Conservation (phyloP, 2,888 invertebrate genomes). For the Aleiodes leptofemur region DNA sequence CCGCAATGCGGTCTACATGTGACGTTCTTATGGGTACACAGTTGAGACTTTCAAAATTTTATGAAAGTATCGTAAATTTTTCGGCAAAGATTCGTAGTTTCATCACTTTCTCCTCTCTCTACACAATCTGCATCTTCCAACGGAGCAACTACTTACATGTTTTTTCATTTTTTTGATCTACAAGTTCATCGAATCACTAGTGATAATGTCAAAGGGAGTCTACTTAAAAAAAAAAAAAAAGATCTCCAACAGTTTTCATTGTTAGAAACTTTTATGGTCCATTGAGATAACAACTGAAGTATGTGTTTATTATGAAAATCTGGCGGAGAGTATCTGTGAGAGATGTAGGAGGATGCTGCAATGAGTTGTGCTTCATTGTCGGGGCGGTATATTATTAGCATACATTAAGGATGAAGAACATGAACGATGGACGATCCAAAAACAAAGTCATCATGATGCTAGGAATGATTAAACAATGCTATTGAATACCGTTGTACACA, state of each 20-base stretch:
- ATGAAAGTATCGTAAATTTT: neutral
- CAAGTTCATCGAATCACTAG: too few relatives aligned
- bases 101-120: neutral
- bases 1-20: constrained; percentile 55
- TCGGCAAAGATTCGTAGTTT: constrained; percentile 1
- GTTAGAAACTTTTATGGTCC: constrained; percentile 39
- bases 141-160: too few relatives aligned
- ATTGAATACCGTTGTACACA: constrained; percentile 25
- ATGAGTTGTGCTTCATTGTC: constrained; percentile 74
- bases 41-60: neutral
- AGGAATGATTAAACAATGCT: constrained; percentile 27
- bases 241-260: constrained; percentile 47
- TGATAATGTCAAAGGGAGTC: too few relatives aligned
- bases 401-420: constrained; percentile 65
- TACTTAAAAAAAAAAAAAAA: neutral
- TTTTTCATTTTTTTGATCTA: too few relatives aligned
- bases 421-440: constrained; percentile 30
- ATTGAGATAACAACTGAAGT: constrained; percentile 35
- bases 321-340: constrained; percentile 11
- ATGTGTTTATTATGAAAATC: constrained; percentile 33
- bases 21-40: neutral
- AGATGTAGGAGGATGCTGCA: constrained; percentile 65
- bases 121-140: too few relatives aligned
- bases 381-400: constrained; percentile 74
- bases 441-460: constrained; percentile 23